phyloP scores from a whole-genome alignment of 2,797 vertebrate genomes.

The Sternarchorhynchus goeldii region DNA sequence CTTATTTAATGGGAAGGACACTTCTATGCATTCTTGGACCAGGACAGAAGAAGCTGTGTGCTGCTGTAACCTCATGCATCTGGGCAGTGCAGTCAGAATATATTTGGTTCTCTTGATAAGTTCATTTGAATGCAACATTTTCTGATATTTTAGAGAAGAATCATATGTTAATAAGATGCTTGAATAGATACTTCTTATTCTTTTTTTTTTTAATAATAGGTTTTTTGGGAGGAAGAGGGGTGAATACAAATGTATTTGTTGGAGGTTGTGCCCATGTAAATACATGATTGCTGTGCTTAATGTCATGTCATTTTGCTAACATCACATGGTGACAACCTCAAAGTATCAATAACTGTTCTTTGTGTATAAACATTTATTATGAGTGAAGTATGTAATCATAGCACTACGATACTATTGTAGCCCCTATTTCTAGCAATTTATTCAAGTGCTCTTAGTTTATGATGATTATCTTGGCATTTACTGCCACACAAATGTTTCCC shows the following conservation, averaged over 20 bases:
- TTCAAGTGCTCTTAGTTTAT: conserved; percentile 25
- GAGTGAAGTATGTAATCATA: not conserved
- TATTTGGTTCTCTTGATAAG: not conserved
- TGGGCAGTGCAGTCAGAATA: not conserved
- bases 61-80: not conserved
- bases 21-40: not conserved
- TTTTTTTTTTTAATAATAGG: not conserved
- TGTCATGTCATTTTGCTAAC: no score
- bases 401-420: not conserved
- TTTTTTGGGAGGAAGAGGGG: not conserved
- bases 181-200: not conserved
- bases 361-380: not conserved
- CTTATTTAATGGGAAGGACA: conserved; percentile 26
- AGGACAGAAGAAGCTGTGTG: not conserved
- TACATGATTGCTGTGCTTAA: conserved; percentile 1
- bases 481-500: not conserved
- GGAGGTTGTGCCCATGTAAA: not conserved
- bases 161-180: not conserved
- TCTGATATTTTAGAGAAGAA: not conserved
- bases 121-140: no score
- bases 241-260: not conserved
- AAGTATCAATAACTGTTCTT: not conserved
- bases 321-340: not conserved
- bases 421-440: not conserved
- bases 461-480: not conserved